These are phyloP conservation scores for Lophotis ruficrista DNA, from an alignment of 2,113 vertebrate species.

Conservation along the genomic window DNA sequence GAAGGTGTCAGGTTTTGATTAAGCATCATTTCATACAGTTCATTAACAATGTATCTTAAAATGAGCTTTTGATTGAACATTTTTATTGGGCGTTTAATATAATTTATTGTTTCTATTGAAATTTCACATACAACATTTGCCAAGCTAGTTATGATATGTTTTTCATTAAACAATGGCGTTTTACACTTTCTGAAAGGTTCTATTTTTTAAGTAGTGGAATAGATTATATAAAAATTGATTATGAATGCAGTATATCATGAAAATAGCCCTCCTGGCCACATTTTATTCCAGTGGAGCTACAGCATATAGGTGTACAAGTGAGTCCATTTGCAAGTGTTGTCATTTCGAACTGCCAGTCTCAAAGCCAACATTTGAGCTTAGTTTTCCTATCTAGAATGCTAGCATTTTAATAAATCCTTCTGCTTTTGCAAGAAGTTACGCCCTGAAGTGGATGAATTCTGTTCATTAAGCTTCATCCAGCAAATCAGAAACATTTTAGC, in stretches of 20 bases:
- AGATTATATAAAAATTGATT: constrained; percentile 61
- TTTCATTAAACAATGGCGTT: constrained; percentile 70
- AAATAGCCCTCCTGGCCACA: constrained; percentile 21
- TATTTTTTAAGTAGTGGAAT: constrained; percentile 19
- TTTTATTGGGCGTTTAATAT: constrained; percentile 81
- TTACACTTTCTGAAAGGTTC: constrained; percentile 46
- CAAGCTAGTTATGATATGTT: constrained; percentile 66
- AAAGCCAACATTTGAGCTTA: neutral
- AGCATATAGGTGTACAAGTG: neutral
- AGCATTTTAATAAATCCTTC: neutral
- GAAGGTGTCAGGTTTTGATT: constrained; percentile 75
- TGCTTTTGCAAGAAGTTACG: neutral
- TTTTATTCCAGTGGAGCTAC: constrained; percentile 28
- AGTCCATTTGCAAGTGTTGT: neutral
- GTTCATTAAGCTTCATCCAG: neutral
- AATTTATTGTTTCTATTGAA: constrained; percentile 79
- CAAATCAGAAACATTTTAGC: neutral
- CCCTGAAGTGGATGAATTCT: neutral
- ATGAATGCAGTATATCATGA: constrained; percentile 53
- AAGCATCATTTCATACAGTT: constrained; percentile 78
- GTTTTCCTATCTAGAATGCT: neutral
- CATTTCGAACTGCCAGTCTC: neutral
- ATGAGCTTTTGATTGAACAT: constrained; percentile 81
- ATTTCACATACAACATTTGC: constrained; percentile 74
- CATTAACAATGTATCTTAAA: constrained; percentile 82